These are phyloP conservation scores for Iguana delicatissima DNA, from an alignment of 2,797 vertebrate species.

Conservation along the genomic window DNA sequence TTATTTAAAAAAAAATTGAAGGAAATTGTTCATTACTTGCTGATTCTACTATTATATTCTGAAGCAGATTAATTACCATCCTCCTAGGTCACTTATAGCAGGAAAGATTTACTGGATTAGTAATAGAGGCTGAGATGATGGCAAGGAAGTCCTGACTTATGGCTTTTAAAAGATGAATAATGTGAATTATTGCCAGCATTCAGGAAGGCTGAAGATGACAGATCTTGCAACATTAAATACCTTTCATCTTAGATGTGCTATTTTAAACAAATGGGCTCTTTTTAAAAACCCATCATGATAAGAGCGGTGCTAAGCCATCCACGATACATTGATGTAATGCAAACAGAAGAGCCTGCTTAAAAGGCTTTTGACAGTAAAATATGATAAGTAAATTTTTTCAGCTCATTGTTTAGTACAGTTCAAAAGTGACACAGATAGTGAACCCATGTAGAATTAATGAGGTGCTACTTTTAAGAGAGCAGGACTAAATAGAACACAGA, in stretches of 20 bases:
- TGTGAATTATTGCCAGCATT: conserved; percentile 66
- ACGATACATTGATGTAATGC: conserved; percentile 18
- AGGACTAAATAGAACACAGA: conserved; percentile 43
- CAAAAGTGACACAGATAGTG: not conserved
- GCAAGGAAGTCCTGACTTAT: conserved; percentile 61
- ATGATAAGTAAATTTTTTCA: conserved; percentile 39
- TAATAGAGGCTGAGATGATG: conserved; percentile 48
- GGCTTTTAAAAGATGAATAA: conserved; percentile 66
- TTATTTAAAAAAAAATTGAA: conserved; percentile 61
- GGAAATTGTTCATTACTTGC: conserved; percentile 60
- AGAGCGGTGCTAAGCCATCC: conserved; percentile 2
- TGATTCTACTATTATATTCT: conserved; percentile 57
- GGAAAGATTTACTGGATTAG: conserved; percentile 55
- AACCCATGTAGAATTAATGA: conserved; percentile 54
- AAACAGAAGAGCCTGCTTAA: conserved; percentile 37
- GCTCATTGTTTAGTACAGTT: conserved; percentile 57
- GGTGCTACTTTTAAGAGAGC: conserved; percentile 24
- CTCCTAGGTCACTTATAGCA: conserved; percentile 59
- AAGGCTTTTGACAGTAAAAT: conserved; percentile 59
- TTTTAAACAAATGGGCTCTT: conserved; percentile 65
- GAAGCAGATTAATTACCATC: conserved; percentile 57
- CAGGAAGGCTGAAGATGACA: conserved; percentile 48
- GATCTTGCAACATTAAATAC: conserved; percentile 63
- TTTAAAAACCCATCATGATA: conserved; percentile 38
- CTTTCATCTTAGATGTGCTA: conserved; percentile 61